Evolutionary conservation across 2,797 vertebrate genomes (phyloP), one percentile per base, ranked within the genome.

Genomic region (Sphenodon punctatus): DNA sequence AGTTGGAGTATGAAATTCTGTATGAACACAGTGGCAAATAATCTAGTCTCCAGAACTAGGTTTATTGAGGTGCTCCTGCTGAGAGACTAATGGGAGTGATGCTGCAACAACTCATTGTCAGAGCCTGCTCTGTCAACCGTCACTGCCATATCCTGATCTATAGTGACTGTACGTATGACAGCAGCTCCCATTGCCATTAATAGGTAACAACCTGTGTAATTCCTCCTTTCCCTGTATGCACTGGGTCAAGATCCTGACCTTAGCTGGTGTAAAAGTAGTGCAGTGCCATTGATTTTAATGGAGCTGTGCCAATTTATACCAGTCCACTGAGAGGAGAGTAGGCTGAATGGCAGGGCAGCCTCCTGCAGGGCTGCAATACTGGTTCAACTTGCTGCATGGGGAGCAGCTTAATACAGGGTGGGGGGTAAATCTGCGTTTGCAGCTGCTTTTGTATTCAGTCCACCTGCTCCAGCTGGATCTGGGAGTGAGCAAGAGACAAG

Each of bases 381-480:
- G 0, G 51, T 55, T 72, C 1, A 1, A 10, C 53, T 60, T 1
- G 0, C 46, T 27, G 27, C 45, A 36, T 10, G 0, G 0, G 0
- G 75, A 78, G 81, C 53, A 48, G 69, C 42, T 36, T 46, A 8
- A 45, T 19, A 17, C 73, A 9, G 51, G 22, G 25, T 0, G 1
- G 55, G 67, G 34, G 55, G 30, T 49, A 55, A 70, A 66, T 19
- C 46, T 1, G 0, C 2, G n/a, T 34, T 10, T 23, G 25, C 69
- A 41, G 38, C 55, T 48, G 56, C 73, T 27, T 51, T 38, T 19
- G 10, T 2, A 32, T 15, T 59, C 58, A 3, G 32, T 3, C 46
- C n/a, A 8, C 23, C 68, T 22, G 48, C 41, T 77, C 64, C 5
- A 0, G 67, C 27, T n/a, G 66, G 0, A 1, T 2, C 0, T 13